Conservation (phyloP, 2,113 vertebrate species). For the Nipponia nippon region DNA sequence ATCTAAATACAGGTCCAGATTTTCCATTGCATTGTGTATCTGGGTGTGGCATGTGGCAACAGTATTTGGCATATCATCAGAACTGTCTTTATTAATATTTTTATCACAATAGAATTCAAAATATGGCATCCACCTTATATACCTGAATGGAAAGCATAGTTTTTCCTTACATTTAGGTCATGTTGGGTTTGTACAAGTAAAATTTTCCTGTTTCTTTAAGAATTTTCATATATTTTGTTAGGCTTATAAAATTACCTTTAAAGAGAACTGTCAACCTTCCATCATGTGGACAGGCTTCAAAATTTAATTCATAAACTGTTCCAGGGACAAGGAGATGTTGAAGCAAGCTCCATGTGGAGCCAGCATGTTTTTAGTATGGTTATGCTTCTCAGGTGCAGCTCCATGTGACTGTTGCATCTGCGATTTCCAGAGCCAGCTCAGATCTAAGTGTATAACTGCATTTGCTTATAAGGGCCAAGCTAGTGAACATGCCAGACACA, state of each 20-base stretch:
- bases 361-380: background rate
- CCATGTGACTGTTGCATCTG: background rate
- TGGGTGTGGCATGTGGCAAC: background rate
- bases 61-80: background rate
- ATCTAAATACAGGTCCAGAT: background rate
- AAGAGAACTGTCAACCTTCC: background rate
- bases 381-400: background rate
- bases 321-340: background rate
- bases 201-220: background rate
- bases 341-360: background rate
- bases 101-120: background rate
- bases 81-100: background rate
- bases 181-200: background rate
- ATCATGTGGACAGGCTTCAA: background rate
- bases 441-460: background rate
- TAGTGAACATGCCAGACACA: rapidly evolving
- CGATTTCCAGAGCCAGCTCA: background rate
- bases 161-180: background rate
- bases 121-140: background rate
- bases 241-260: background rate
- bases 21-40: background rate
- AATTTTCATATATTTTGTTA: background rate
- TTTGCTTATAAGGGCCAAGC: background rate
- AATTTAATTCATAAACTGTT: background rate
- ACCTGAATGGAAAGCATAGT: background rate